Conservation (phyloP, 2,113 vertebrate genomes). For the Edolisoma coerulescens region DNA sequence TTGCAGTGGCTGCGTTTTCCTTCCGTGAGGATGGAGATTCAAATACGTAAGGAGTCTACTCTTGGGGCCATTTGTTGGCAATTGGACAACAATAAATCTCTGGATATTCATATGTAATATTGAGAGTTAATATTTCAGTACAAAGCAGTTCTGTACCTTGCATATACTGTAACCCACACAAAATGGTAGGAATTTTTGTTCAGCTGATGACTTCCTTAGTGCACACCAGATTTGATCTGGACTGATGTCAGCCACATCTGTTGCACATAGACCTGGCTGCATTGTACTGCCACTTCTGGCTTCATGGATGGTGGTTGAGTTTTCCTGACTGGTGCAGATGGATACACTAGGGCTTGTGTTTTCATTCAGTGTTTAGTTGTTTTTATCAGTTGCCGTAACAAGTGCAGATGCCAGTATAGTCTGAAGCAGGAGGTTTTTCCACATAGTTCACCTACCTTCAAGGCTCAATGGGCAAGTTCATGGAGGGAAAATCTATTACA, state of each 20-base stretch:
- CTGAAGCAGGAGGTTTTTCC: not conserved
- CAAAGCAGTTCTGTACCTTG: not conserved
- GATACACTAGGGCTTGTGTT: not conserved
- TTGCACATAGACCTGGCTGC: fast-evolving
- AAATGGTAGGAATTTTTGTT: not conserved
- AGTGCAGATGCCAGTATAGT: not conserved
- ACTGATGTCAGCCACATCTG: fast-evolving
- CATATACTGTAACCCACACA: not conserved
- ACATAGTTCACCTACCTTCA: not conserved
- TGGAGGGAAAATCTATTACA: not conserved
- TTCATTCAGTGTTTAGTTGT: no score
- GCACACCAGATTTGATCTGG: fast-evolving
- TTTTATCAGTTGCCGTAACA: not conserved
- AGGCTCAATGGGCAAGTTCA: not conserved
- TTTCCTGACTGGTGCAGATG: not conserved
- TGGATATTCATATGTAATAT: not conserved
- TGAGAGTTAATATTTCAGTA: not conserved
- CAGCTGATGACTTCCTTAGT: not conserved
- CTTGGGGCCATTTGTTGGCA: not conserved
- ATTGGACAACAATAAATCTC: not conserved
- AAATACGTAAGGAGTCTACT: no score
- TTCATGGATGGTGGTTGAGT: fast-evolving
- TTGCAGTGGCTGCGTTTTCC: not conserved
- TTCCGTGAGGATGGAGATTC: not conserved
- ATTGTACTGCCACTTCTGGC: fast-evolving